Base-by-base conservation (phyloP, 2,113 vertebrate genomes). In the Genyomyrus donnyi region DNA sequence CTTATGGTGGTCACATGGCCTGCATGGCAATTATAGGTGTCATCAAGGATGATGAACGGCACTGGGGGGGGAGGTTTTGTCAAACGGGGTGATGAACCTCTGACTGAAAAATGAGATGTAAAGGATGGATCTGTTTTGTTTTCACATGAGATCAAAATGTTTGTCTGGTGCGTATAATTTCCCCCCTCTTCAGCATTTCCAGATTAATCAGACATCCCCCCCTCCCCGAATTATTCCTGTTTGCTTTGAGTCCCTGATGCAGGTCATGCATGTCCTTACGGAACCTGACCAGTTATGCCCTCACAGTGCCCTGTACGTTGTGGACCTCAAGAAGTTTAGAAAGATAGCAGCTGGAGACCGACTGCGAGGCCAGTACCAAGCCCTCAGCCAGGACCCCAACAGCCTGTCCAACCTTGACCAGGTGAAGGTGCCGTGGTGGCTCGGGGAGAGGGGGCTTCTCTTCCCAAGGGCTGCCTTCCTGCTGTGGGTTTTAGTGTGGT, bases 351-450 rank as follows among this genome's bases (percentile, higher is more conserved):
- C 98, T 9, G 98, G 98, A 86, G 98, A 99, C 93, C 93, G 97
- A 90, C 96, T 99, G 35, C 96, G 98, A 66, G 97, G 98, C 62
- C 98, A 98, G 93, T 99, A 99, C 92, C 98, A 99, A 93, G 97
- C 97, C 77, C 95, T 99, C 62, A 99, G 98, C 92, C 97, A 99
- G 91, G 98, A 99, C 93, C 98, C 98, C 45, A 98, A 98, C 94
- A 99, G 98, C 80, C 95, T 99, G 88, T 98, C 98, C 90, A 99
- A 99, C 93, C 95, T 99, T 74, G 98, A 99, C 93, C 98, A 99
- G 97, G 98, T 99, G 91, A 88, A 66, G 83, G 19, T 8, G 0
- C 50, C 9, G 27, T 21, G 50, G 5, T 17, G 42, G 3, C 53
- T n/a, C 24, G 27, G 8, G 46, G 84, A 27, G 21, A n/a, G 21